Evolutionary conservation across 2,113 vertebrate genomes (phyloP).

Genomic region (Condylura cristata): DNA sequence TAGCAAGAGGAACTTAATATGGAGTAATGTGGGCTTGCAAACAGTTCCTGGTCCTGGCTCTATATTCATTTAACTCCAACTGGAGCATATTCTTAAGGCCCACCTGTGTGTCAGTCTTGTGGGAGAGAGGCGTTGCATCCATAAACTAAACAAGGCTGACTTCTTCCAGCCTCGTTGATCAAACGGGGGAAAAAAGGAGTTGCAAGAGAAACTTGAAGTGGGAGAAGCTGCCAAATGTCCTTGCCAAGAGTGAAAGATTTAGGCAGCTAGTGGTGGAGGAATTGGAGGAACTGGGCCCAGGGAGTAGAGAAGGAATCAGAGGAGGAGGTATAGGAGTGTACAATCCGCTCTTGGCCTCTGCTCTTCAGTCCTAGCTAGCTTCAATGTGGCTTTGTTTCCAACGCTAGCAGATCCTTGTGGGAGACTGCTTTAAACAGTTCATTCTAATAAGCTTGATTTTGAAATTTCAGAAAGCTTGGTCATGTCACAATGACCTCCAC

Average conservation of each 20-base stretch:
- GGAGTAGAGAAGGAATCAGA: background rate
- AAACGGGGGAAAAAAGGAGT: background rate
- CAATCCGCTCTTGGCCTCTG: background rate
- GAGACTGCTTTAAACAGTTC: background rate
- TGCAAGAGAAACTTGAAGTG: background rate
- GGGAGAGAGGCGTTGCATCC: background rate
- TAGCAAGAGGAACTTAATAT: background rate
- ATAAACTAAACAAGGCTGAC: background rate
- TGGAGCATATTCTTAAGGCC: background rate
- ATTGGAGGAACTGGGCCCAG: no score
- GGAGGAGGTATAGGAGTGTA: background rate
- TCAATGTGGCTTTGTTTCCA: constrained; percentile 51
- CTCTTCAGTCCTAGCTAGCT: background rate
- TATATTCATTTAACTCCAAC: background rate
- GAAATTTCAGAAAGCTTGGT: constrained; percentile 42
- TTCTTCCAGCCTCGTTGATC: background rate
- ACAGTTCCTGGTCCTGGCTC: background rate
- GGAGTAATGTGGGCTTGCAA: background rate
- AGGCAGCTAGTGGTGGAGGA: background rate
- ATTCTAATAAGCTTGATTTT: constrained; percentile 4
- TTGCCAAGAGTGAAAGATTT: background rate
- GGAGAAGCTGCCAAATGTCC: background rate
- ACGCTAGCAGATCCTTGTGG: background rate
- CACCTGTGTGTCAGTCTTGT: background rate
- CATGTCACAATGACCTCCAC: background rate